Evolutionary conservation across 1,140 invertebrate species (phyloP).

Genomic region (Phocides pigmalion): DNA sequence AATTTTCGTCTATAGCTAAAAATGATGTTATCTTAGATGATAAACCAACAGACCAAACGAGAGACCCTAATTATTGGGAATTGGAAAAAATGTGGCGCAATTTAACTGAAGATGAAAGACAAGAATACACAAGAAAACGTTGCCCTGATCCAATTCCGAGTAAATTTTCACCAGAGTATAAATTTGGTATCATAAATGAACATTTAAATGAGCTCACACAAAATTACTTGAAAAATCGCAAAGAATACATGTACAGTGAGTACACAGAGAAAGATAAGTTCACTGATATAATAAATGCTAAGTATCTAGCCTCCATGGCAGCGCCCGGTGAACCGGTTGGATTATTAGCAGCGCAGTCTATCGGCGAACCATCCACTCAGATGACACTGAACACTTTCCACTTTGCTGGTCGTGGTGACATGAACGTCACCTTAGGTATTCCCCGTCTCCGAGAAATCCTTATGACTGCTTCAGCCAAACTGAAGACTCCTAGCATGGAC

Average conservation of each 20-base stretch:
- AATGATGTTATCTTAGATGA: constrained; percentile 59
- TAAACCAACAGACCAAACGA: constrained; percentile 59
- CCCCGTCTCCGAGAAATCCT: constrained; percentile 98
- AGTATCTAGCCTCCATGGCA: constrained; percentile 90
- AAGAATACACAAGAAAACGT: constrained; percentile 72
- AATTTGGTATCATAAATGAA: constrained; percentile 94
- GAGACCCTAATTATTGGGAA: constrained; percentile 79
- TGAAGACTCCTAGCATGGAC: constrained; percentile 98
- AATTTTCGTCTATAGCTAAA: constrained; percentile 57
- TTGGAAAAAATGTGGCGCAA: constrained; percentile 87
- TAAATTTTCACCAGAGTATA: constrained; percentile 87
- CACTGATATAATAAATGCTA: constrained; percentile 89
- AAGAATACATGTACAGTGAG: constrained; percentile 52
- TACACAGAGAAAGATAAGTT: constrained; percentile 84
- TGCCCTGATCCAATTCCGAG: constrained; percentile 91
- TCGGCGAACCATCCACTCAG: constrained; percentile 99
- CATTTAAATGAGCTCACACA: constrained; percentile 88
- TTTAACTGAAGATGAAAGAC: constrained; percentile 84
- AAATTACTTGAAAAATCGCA: constrained; percentile 85
- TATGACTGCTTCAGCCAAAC: constrained; percentile 96
- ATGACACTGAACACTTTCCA: constrained; percentile 99
- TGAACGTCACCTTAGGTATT: constrained; percentile 99
- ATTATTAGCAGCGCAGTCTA: constrained; percentile 96
- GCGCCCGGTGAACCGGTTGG: constrained; percentile 98
- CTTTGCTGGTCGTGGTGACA: constrained; percentile 99